Conservation (phyloP, 2,797 vertebrate species). For the Semotilus atromaculatus region DNA sequence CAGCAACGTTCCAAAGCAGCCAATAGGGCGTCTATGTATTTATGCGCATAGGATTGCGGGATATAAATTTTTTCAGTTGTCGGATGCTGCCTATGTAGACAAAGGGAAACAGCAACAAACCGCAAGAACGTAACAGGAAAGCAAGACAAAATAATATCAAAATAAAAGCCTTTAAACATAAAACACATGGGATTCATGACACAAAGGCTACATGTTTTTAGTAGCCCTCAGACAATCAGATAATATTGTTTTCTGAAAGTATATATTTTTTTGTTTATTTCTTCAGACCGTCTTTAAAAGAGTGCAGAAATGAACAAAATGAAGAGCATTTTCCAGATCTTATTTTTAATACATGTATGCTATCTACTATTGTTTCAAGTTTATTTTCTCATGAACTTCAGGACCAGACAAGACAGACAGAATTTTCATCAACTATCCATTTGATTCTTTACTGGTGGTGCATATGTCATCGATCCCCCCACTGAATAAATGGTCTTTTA, state of each 20-base stretch:
- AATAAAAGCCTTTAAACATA: too few species aligned
- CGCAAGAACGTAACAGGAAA: too few species aligned
- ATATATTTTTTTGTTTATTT: neutral
- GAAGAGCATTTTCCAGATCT: neutral
- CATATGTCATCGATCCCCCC: neutral
- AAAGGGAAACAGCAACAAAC: too few species aligned
- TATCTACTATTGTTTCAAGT: neutral
- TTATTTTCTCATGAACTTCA: neutral
- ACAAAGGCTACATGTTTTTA: neutral
- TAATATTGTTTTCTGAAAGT: neutral
- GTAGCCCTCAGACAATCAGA: neutral
- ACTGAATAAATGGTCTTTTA: neutral
- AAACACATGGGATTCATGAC: too few species aligned
- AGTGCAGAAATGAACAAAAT: neutral
- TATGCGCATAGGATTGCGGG: too few species aligned
- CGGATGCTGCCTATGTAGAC: too few species aligned
- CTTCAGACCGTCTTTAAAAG: neutral
- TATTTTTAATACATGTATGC: neutral
- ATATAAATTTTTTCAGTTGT: too few species aligned
- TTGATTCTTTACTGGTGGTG: neutral
- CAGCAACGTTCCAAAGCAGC: too few species aligned
- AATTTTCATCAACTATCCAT: slow-evolving; percentile 2
- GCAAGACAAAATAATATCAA: too few species aligned
- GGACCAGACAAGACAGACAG: too few species aligned
- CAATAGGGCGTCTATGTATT: too few species aligned